Evolutionary conservation across 1,140 invertebrate species (phyloP).

Genomic region (Ceratina calcarata): DNA sequence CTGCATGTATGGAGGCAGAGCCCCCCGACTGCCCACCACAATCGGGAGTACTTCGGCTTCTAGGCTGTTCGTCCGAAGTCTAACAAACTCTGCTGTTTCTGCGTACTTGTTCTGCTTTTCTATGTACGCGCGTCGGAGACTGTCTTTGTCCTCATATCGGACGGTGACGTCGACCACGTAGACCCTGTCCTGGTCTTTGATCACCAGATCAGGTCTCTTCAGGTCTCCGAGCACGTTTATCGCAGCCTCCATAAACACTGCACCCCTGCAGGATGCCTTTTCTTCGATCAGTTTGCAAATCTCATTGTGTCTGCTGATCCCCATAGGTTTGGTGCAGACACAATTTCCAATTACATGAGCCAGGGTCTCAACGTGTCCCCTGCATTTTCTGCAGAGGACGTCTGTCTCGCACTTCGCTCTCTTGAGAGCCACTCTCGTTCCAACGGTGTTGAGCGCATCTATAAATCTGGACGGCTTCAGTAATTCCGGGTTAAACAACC

Average conservation of each 20-base stretch:
- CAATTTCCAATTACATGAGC: slow-evolving; percentile 50
- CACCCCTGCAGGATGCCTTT: accelerated
- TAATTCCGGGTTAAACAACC: not conserved
- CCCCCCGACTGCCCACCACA: too few species aligned
- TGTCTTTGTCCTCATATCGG: slow-evolving; percentile 13
- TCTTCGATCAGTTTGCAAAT: slow-evolving; percentile 24
- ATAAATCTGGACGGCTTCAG: not conserved
- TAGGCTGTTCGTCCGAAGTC: too few species aligned
- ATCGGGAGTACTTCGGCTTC: too few species aligned
- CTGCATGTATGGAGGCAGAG: not conserved
- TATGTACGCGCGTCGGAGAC: not conserved
- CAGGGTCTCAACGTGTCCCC: slow-evolving; percentile 12
- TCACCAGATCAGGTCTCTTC: slow-evolving; percentile 37
- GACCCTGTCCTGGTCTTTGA: not conserved
- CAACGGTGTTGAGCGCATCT: slow-evolving; percentile 7
- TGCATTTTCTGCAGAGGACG: not conserved
- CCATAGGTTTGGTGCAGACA: slow-evolving; percentile 19
- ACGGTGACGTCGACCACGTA: not conserved
- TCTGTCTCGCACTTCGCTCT: not conserved
- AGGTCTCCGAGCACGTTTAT: not conserved
- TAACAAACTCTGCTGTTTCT: not conserved
- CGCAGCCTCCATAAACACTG: not conserved
- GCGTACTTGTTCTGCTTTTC: not conserved
- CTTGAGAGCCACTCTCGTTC: not conserved
- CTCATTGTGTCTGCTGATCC: slow-evolving; percentile 54